A percentile compares a stretch with the other conserved stretches of the same genome.
Evolutionary conservation across 2,888 invertebrate genomes (phyloP).

Genomic region (Phaedon cochleariae): DNA sequence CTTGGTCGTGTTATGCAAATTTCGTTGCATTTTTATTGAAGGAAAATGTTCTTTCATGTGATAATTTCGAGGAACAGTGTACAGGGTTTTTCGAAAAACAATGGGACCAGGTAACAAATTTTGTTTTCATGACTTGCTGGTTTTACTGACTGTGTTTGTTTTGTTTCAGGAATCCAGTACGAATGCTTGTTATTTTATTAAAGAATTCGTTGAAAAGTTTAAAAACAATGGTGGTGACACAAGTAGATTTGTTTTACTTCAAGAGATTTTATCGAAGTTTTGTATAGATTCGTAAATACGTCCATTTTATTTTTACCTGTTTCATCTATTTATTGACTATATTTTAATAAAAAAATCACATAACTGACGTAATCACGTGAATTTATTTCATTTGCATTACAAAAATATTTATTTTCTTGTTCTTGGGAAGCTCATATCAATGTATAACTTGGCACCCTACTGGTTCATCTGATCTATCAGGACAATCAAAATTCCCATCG

Average conservation of each 20-base stretch:
- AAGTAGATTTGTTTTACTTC: conserved; percentile 48
- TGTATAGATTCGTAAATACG: conserved; percentile 45
- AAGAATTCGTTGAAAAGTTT: conserved; percentile 43
- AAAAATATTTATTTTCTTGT: conserved; percentile 5
- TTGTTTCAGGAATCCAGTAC: conserved; percentile 47
- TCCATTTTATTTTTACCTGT: not conserved
- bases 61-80: conserved; percentile 72
- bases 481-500: conserved; percentile 73
- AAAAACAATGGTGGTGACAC: conserved; percentile 35
- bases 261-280: conserved; percentile 54
- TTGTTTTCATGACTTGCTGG: conserved; percentile 1
- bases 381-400: conserved; percentile 4
- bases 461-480: conserved; percentile 75
- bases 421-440: not conserved
- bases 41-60: conserved; percentile 67
- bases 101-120: conserved; percentile 62
- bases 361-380: not conserved
- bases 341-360: conserved; percentile 1
- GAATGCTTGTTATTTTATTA: conserved; percentile 48
- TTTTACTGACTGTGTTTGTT: conserved; percentile 22
- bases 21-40: conserved; percentile 61
- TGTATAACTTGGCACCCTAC: conserved; percentile 60
- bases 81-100: conserved; percentile 73
- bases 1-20: conserved; percentile 50
- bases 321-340: conserved; percentile 11